Evolutionary conservation across 2,113 vertebrate genomes (phyloP).

Genomic region (Mandrillus leucophaeus): DNA sequence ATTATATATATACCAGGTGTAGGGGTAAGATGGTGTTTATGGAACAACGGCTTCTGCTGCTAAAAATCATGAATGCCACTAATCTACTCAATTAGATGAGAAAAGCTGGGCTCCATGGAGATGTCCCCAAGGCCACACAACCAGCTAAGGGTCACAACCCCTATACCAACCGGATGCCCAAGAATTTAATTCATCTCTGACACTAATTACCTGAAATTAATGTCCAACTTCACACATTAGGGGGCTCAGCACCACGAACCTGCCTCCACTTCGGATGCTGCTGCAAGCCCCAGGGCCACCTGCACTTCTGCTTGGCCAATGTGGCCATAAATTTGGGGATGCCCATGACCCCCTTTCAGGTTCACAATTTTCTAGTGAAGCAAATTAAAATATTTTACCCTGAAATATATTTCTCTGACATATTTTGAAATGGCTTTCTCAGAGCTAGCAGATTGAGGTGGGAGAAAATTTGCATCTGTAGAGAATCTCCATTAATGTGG

Average conservation of each 20-base stretch:
- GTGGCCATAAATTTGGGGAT: too few relatives aligned
- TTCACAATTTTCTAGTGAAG: too few relatives aligned
- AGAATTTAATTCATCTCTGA: not conserved
- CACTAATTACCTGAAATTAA: not conserved
- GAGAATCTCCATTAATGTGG: too few relatives aligned
- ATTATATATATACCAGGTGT: not conserved
- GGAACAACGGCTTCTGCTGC: not conserved
- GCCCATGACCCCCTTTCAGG: not conserved
- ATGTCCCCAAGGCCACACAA: accelerated
- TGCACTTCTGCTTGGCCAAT: not conserved
- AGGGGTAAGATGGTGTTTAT: not conserved
- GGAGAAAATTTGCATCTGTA: too few relatives aligned
- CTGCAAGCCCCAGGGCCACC: not conserved
- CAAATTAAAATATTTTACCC: too few relatives aligned
- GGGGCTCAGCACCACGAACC: not conserved
- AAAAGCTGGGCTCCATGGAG: not conserved
- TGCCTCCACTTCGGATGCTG: accelerated
- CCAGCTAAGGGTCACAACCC: not conserved
- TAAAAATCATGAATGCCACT: not conserved
- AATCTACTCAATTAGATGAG: not conserved
- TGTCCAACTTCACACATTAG: accelerated
- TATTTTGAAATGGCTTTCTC: too few relatives aligned
- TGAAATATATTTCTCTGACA: too few relatives aligned
- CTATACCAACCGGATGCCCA: accelerated
- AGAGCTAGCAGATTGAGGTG: too few relatives aligned